Evolutionary conservation across 2,888 invertebrate genomes (phyloP).

Genomic region (Chrysina gloriosa): DNA sequence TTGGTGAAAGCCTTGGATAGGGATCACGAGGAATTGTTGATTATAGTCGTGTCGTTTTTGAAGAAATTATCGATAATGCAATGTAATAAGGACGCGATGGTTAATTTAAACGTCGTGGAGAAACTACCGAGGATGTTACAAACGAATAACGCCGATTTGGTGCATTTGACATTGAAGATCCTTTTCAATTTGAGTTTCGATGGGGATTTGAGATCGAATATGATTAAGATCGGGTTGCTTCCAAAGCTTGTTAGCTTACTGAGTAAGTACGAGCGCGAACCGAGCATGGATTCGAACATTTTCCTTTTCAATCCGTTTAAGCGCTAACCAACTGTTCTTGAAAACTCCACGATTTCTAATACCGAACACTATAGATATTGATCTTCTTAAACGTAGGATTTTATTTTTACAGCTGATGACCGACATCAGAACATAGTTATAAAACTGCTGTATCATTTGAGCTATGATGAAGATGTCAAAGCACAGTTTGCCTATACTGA

Average conservation of each 20-base stretch:
- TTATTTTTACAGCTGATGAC: slow-evolving; percentile 73
- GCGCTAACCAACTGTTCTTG: no score
- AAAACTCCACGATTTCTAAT: no score
- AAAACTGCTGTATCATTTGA: slow-evolving; percentile 91
- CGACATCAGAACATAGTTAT: slow-evolving; percentile 82
- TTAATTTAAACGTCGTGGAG: slow-evolving; percentile 81
- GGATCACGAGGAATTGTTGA: slow-evolving; percentile 88
- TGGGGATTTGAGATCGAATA: slow-evolving; percentile 83
- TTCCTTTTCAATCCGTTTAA: no score
- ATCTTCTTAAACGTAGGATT: slow-evolving; percentile 15
- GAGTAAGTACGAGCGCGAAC: slow-evolving; percentile 77
- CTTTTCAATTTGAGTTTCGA: slow-evolving; percentile 98
- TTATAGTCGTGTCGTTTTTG: slow-evolving; percentile 91
- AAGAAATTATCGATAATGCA: slow-evolving; percentile 94
- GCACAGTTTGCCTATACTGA: slow-evolving; percentile 94
- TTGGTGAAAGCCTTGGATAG: slow-evolving; percentile 90
- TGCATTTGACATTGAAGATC: slow-evolving; percentile 87
- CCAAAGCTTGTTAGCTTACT: slow-evolving; percentile 91
- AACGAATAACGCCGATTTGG: slow-evolving; percentile 72
- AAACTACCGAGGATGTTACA: slow-evolving; percentile 85
- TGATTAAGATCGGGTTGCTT: slow-evolving; percentile 89
- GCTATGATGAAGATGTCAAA: slow-evolving; percentile 95
- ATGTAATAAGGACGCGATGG: slow-evolving; percentile 95
- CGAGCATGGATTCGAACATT: no score
- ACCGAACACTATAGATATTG: no score